Evolutionary conservation across 2,113 vertebrate species (phyloP), one percentile per base, ranked within the genome.

Genomic region (Sylvietta virens): DNA sequence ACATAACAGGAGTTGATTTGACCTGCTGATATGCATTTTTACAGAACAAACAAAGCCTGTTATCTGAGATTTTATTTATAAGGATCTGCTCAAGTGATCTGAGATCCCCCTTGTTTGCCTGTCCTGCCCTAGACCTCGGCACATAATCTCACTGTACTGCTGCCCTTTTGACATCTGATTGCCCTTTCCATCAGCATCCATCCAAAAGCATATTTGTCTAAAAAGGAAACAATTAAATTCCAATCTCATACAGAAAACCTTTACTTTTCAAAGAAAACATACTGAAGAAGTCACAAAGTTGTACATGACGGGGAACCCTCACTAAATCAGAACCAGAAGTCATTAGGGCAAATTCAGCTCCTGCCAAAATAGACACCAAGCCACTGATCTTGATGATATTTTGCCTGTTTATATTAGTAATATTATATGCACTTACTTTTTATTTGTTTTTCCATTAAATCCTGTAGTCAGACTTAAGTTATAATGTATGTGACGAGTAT

Each of bases 181-280:
- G 97, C 95, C 97, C 97, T 95, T 98, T 98, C 97, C 97, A 96
- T 98, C 97, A 97, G 94, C 92, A 94, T 91, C 95, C 97, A 97
- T 98, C 97, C 93, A 97, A 97, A 97, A 97, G 97, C 76, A 57
- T 98, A 97, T 98, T 98, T 98, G 88, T 98, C 97, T 98, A 97
- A 97, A 98, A 98, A 98, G 97, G 98, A 98, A 98, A 98, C 98
- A 98, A 98, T 98, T 98, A 98, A 98, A 98, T 97, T 96, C 85
- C 96, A 97, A 96, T 98, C 94, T 98, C 78, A 95, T 78, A 91
- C 61, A 94, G 94, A 94, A 96, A 86, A 90, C 94, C 93, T 96
- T 94, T 96, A 96, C 90, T 98, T 97, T 94, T 96, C 80, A 97
- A 97, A 97, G 96, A 98, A 98, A 98, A 98, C 90, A 96, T 82